Percentiles rank a stretch among this genome's conserved stretches.
Evolutionary conservation across 2,797 vertebrate genomes (phyloP).

Genomic region (Acipenser oxyrinchus): DNA sequence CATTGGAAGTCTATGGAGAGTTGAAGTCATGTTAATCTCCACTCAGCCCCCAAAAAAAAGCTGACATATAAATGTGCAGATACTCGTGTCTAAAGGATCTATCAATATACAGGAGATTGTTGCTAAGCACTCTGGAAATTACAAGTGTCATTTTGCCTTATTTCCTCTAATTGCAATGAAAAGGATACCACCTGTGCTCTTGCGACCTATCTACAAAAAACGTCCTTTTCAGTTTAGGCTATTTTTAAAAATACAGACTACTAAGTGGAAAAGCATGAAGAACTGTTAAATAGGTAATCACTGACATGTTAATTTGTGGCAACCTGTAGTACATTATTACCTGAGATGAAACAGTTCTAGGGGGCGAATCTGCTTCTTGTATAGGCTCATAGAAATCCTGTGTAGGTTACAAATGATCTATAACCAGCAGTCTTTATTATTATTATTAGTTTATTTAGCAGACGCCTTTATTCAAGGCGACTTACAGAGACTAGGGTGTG

Average conservation of each 20-base stretch:
- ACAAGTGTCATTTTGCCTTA: constrained; percentile 32
- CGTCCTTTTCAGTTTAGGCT: constrained; percentile 7
- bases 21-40: too few species aligned
- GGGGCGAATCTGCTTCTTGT: not conserved
- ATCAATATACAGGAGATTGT: constrained; percentile 26
- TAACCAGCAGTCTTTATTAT: too few species aligned
- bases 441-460: too few species aligned
- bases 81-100: too few species aligned
- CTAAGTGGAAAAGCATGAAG: not conserved
- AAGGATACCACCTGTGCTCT: constrained; percentile 24
- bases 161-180: constrained; percentile 33
- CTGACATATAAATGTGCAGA: too few species aligned
- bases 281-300: constrained; percentile 7
- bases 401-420: too few species aligned
- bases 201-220: constrained; percentile 26
- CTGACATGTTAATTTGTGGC: constrained; percentile 2
- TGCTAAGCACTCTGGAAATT: constrained; percentile 33
- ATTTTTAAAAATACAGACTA: not conserved
- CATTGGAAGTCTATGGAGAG: too few species aligned
- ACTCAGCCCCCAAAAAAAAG: too few species aligned
- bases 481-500: too few species aligned
- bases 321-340: constrained; percentile 2
- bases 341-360: not conserved
- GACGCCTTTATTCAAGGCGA: too few species aligned
- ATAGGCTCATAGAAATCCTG: not conserved